These are phyloP conservation scores for Myotis myotis DNA, from an alignment of 2,797 vertebrate genomes.

Conservation along the genomic window DNA sequence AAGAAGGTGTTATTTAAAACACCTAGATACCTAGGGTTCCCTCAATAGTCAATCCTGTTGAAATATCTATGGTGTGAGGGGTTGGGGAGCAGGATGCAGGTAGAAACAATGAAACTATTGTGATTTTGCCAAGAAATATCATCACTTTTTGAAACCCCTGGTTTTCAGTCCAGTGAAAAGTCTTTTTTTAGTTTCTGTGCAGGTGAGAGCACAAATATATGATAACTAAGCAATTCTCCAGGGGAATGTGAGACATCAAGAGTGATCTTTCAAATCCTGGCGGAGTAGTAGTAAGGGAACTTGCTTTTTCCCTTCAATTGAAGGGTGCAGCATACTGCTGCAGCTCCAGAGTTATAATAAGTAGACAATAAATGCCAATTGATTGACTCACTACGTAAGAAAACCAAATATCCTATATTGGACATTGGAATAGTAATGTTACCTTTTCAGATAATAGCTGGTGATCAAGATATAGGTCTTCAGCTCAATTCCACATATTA, in stretches of 20 bases:
- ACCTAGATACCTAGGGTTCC: neutral
- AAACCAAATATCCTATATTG: neutral
- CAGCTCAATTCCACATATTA: neutral
- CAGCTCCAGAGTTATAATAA: neutral
- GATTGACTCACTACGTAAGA: neutral
- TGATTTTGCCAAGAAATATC: neutral
- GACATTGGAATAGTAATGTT: neutral
- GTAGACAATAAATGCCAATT: neutral
- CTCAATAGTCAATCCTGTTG: neutral
- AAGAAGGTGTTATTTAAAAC: neutral
- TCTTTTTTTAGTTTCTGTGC: neutral
- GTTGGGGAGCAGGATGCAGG: neutral
- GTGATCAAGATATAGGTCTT: neutral
- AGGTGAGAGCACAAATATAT: neutral
- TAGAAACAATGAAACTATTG: neutral
- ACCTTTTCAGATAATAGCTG: neutral
- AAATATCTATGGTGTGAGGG: neutral
- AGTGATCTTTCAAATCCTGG: neutral
- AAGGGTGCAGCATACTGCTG: neutral
- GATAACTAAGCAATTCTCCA: neutral
- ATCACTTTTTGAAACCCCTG: neutral
- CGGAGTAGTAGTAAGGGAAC: neutral
- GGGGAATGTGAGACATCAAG: neutral
- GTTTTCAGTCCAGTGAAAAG: neutral
- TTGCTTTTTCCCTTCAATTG: neutral